These are phyloP conservation scores for Hydrolagus colliei DNA, from an alignment of 2,797 vertebrate species.

Conservation along the genomic window DNA sequence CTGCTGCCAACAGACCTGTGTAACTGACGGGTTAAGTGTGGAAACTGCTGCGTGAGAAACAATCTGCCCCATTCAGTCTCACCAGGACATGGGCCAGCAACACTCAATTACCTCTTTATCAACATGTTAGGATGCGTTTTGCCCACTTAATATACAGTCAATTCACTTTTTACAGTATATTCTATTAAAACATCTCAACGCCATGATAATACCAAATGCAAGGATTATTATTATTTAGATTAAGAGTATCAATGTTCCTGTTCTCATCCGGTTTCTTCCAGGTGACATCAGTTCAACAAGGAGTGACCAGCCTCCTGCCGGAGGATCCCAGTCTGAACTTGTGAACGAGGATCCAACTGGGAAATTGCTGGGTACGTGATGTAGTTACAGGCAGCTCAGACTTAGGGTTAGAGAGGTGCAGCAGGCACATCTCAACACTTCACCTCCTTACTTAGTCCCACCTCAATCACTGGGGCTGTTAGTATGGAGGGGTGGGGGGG, in stretches of 20 bases:
- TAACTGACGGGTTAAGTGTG: slow-evolving; percentile 3
- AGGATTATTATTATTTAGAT: too few species aligned
- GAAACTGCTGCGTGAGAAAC: background rate
- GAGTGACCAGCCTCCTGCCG: slow-evolving; percentile 13
- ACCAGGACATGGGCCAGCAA: background rate
- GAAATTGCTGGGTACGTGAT: slow-evolving; percentile 3
- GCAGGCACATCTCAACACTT: too few species aligned
- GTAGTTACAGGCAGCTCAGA: background rate
- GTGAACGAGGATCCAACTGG: background rate
- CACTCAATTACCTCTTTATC: background rate
- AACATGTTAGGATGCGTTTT: slow-evolving; percentile 1
- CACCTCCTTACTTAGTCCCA: too few species aligned
- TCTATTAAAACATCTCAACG: background rate
- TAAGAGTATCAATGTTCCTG: background rate
- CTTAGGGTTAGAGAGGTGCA: too few species aligned
- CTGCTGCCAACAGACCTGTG: background rate
- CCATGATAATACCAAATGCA: too few species aligned
- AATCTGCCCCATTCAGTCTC: background rate
- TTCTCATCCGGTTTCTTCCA: background rate
- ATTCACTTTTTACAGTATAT: background rate
- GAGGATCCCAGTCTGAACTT: background rate
- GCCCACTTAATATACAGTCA: background rate
- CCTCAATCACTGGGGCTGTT: too few species aligned
- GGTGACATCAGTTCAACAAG: background rate
- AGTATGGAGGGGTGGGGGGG: too few species aligned